Percentiles rank a stretch among this genome's conserved stretches.
These are phyloP conservation scores for Imbricaverruca yamaguchii DNA, from an alignment of 2,888 invertebrate genomes.

Conservation along the genomic window DNA sequence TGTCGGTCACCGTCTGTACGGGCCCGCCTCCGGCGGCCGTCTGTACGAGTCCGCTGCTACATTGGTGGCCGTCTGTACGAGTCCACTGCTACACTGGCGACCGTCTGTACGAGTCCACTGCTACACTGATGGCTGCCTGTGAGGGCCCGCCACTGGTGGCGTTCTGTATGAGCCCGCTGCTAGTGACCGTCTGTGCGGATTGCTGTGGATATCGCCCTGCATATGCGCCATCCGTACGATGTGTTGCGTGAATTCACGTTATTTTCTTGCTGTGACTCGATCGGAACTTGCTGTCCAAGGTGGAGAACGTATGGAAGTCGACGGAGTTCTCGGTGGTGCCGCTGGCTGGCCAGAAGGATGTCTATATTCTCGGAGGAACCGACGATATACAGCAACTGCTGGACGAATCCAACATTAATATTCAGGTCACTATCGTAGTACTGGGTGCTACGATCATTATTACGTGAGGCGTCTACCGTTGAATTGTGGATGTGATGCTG, in stretches of 20 bases:
- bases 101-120: too few species aligned
- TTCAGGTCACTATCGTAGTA: not conserved
- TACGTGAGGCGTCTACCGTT: not conserved
- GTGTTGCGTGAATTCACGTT: too few species aligned
- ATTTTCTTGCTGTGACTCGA: too few species aligned
- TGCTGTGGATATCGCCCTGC: too few species aligned
- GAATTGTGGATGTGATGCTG: not conserved
- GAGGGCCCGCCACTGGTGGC: too few species aligned
- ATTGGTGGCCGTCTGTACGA: too few species aligned
- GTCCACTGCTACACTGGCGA: too few species aligned
- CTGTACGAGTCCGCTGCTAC: too few species aligned
- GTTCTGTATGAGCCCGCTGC: too few species aligned
- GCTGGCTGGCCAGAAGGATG: conserved; percentile 8
- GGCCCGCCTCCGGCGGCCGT: not conserved
- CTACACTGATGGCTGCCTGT: too few species aligned
- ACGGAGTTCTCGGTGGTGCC: not conserved
- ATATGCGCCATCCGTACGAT: too few species aligned
- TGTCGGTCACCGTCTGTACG: conserved; percentile 20
- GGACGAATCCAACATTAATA: conserved; percentile 12
- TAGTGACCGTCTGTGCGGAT: too few species aligned
- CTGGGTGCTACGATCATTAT: not conserved
- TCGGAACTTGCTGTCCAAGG: conserved; percentile 43
- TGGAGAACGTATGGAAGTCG: conserved; percentile 47
- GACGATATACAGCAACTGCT: conserved; percentile 16
- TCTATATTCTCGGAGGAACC: not conserved